Conservation (phyloP, 2,888 invertebrate genomes). For the Halictus ligatus region DNA sequence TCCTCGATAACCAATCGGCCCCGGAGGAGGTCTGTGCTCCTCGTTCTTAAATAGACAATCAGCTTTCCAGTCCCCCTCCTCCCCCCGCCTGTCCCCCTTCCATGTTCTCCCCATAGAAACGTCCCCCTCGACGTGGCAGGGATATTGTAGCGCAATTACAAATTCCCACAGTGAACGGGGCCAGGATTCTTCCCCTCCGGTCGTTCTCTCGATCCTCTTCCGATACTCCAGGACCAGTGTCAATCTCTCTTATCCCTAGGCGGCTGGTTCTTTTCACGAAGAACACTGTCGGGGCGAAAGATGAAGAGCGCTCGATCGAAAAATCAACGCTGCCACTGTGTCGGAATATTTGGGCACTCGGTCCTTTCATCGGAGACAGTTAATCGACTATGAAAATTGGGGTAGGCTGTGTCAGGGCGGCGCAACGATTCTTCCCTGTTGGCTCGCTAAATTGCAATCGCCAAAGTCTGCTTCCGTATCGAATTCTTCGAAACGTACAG, state of each 20-base stretch:
- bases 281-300: neutral
- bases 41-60: conserved; percentile 41
- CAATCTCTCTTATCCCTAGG: conserved; percentile 15
- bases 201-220: conserved; percentile 25
- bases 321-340: neutral
- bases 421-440: too few species aligned
- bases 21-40: neutral
- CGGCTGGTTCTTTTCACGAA: conserved; percentile 28
- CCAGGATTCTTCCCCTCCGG: conserved; percentile 37
- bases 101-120: neutral
- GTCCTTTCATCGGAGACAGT: neutral
- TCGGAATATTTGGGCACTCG: neutral
- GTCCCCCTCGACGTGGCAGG: conserved; percentile 35
- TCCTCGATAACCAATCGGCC: conserved; percentile 2
- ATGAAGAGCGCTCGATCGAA: conserved; percentile 2
- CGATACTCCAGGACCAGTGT: conserved; percentile 10
- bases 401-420: neutral
- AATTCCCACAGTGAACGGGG: conserved; percentile 77
- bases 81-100: neutral
- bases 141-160: conserved; percentile 75
- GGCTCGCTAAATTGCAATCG: too few species aligned
- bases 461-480: too few species aligned
- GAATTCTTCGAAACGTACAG: too few species aligned
- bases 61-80: neutral
- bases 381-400: neutral